Conservation (phyloP, 2,888 invertebrate genomes). For the Melanostoma mellinum region DNA sequence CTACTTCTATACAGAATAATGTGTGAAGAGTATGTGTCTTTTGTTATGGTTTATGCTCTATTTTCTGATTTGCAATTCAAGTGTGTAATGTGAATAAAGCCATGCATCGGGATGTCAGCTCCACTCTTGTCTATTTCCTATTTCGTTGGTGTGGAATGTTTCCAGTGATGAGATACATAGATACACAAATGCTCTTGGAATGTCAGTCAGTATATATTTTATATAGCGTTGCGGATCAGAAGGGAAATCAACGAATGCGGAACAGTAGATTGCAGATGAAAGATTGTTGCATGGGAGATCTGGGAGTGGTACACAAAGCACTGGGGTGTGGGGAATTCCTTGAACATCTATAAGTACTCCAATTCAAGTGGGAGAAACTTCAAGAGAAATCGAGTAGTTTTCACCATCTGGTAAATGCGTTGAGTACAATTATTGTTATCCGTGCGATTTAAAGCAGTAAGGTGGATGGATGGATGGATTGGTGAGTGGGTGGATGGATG, state of each 20-base stretch:
- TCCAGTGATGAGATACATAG: constrained; percentile 30
- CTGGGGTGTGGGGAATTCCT: constrained; percentile 4
- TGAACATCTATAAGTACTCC: constrained; percentile 10
- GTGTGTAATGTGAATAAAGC: constrained; percentile 67
- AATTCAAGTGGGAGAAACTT: constrained; percentile 23
- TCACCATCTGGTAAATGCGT: constrained; percentile 56
- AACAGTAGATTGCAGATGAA: constrained; percentile 59
- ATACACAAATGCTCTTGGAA: constrained; percentile 5
- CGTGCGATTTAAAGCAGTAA: constrained; percentile 47
- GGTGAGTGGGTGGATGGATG: constrained; percentile 3
- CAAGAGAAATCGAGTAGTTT: constrained; percentile 49
- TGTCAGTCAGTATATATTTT: constrained; percentile 16
- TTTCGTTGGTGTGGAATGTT: constrained; percentile 19
- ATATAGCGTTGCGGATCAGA: constrained; percentile 30
- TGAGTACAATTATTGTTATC: constrained; percentile 65
- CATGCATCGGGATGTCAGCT: constrained; percentile 45
- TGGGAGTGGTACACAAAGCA: neutral
- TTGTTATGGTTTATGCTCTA: constrained; percentile 62
- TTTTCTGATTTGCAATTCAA: constrained; percentile 71
- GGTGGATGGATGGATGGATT: constrained; percentile 30
- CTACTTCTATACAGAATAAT: neutral
- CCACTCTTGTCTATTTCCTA: constrained; percentile 51
- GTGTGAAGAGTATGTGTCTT: constrained; percentile 34
- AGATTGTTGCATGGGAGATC: constrained; percentile 39
- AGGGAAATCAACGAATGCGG: constrained; percentile 63